Conservation (phyloP, 1,140 invertebrate species). For the Antheraea pernyi region DNA sequence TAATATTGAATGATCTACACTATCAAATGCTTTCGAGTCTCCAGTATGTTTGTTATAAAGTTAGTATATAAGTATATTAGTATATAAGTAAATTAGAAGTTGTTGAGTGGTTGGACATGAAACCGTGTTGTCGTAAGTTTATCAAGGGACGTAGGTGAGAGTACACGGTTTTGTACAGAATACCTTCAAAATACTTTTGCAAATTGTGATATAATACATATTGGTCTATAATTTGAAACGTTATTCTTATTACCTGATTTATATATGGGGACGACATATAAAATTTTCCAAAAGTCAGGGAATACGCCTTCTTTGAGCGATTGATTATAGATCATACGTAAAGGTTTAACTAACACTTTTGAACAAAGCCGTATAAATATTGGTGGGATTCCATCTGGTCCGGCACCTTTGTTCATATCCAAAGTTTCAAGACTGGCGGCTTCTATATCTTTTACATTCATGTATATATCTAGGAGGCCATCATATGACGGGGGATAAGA, state of each 20-base stretch:
- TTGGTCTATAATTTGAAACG: conserved; percentile 20
- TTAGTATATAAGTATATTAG: too few species aligned
- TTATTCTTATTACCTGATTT: conserved; percentile 15
- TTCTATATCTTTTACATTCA: not conserved
- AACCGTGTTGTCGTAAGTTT: conserved; percentile 17
- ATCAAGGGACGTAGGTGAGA: conserved; percentile 14
- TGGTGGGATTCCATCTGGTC: not conserved
- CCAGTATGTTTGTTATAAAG: conserved; percentile 6
- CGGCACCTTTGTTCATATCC: not conserved
- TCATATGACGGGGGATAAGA: not conserved
- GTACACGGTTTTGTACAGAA: conserved; percentile 3
- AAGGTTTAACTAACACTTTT: not conserved
- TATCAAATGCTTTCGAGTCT: conserved; percentile 14
- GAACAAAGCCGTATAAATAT: not conserved
- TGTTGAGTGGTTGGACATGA: conserved; percentile 16
- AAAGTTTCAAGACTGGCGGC: not conserved
- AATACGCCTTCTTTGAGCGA: conserved; percentile 13
- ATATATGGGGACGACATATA: conserved; percentile 20
- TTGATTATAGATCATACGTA: conserved; percentile 9
- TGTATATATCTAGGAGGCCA: not conserved
- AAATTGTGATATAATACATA: conserved; percentile 16
- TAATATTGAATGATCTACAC: not conserved
- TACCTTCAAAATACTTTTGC: conserved; percentile 19
- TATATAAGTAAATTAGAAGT: not conserved
- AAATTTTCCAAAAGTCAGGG: conserved; percentile 16